These are phyloP conservation scores for Oncorhynchus nerka DNA, from an alignment of 2,113 vertebrate genomes.

Conservation along the genomic window DNA sequence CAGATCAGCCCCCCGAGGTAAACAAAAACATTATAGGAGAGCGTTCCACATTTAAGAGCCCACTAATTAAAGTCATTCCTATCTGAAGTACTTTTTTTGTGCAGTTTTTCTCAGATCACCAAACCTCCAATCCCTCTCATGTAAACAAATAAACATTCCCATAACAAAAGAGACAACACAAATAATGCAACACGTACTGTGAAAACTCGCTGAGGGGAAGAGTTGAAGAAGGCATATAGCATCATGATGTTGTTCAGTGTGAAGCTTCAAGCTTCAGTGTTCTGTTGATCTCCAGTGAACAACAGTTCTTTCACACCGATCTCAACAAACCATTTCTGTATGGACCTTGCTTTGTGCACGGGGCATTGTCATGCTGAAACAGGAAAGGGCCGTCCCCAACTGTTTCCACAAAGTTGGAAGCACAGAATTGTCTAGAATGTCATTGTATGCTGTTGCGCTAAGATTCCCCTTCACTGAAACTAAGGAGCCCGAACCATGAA, in stretches of 20 bases:
- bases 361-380: too few relatives aligned
- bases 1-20: conserved; percentile 72
- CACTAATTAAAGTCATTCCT: conserved; percentile 79
- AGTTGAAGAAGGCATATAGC: conserved; percentile 74
- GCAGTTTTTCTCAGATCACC: conserved; percentile 77
- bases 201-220: conserved; percentile 61
- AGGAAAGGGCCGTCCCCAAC: too few relatives aligned
- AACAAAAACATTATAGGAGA: conserved; percentile 78
- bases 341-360: too few relatives aligned
- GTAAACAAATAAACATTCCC: conserved; percentile 76
- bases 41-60: conserved; percentile 76
- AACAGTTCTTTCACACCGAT: conserved; percentile 23
- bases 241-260: conserved; percentile 64
- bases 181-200: conserved; percentile 68
- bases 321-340: too few relatives aligned
- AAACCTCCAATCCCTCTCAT: conserved; percentile 77
- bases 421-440: too few relatives aligned
- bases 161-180: conserved; percentile 74
- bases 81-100: conserved; percentile 78
- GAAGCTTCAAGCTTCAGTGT: conserved; percentile 34
- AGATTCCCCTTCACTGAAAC: too few relatives aligned
- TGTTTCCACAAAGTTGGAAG: too few relatives aligned
- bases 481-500: too few relatives aligned
- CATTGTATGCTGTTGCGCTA: too few relatives aligned
- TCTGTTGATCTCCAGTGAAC: conserved; percentile 49